Conservation (phyloP, 2,888 invertebrate species). For the Stenoptilia bipunctidactyla region DNA sequence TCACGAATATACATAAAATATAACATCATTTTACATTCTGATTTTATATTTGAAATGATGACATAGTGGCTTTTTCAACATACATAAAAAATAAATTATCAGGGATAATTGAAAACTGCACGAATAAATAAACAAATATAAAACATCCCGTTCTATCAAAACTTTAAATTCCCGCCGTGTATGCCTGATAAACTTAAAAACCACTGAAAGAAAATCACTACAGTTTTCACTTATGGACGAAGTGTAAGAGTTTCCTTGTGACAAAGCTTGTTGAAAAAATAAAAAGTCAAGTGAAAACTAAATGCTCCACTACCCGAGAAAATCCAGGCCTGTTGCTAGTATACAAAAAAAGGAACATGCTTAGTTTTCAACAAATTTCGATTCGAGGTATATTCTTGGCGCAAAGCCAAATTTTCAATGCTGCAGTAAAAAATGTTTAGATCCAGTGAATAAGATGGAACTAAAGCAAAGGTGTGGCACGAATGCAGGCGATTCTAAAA, state of each 20-base stretch:
- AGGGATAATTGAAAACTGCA: neutral
- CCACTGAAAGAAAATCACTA: too few species aligned
- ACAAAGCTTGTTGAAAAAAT: too few species aligned
- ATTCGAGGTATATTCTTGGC: constrained; percentile 49
- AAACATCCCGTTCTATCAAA: neutral
- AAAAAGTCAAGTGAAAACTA: too few species aligned
- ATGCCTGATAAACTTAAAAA: too few species aligned
- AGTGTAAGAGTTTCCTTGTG: too few species aligned
- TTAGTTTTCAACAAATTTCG: constrained; percentile 33
- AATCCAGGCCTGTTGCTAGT: too few species aligned
- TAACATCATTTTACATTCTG: neutral
- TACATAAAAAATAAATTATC: neutral
- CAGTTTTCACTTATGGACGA: too few species aligned
- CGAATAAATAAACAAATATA: neutral
- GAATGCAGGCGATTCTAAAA: too few species aligned
- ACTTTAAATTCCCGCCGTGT: too few species aligned
- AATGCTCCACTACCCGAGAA: too few species aligned
- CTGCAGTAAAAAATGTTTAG: constrained; percentile 53
- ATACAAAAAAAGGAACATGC: constrained; percentile 34
- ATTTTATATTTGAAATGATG: neutral
- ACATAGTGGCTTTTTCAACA: neutral
- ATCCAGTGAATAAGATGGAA: constrained; percentile 37
- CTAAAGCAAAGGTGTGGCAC: too few species aligned
- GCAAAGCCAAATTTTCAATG: constrained; percentile 45
- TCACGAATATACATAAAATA: neutral